A percentile compares a stretch with the other conserved stretches of the same genome.
Evolutionary conservation across 1,140 invertebrate species (phyloP).

Genomic region (Vollenhovia emeryi): DNA sequence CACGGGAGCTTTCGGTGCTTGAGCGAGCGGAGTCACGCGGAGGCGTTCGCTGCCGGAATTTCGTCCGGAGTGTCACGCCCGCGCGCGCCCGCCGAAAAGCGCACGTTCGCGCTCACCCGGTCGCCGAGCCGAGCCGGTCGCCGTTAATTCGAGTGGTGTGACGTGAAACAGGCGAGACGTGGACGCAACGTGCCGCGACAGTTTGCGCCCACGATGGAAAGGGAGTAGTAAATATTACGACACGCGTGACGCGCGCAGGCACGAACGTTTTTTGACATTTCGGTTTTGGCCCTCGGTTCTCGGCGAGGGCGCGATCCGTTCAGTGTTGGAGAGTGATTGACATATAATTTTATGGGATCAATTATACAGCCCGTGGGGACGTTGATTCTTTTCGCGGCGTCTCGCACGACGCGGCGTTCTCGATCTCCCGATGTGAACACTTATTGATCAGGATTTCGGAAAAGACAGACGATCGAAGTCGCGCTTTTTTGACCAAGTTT

Average conservation of each 20-base stretch:
- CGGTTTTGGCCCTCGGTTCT: background rate
- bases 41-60: too few relatives aligned
- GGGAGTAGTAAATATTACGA: background rate
- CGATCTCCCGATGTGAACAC: background rate
- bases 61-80: background rate
- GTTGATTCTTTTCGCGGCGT: background rate
- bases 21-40: conserved; percentile 6
- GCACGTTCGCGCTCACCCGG: background rate
- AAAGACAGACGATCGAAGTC: background rate
- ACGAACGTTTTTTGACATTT: conserved; percentile 5
- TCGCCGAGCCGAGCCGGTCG: background rate
- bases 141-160: conserved; percentile 28
- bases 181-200: background rate
- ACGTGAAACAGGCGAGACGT: conserved; percentile 42
- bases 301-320: background rate
- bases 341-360: conserved; percentile 1
- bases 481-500: background rate
- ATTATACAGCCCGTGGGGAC: background rate
- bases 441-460: background rate
- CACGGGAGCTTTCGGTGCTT: background rate
- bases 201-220: background rate
- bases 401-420: background rate
- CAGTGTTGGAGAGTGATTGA: conserved; percentile 19
- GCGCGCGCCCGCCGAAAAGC: background rate
- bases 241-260: background rate